A percentile compares a stretch with the other conserved stretches of the same genome.
Conservation (phyloP, 2,797 vertebrate species). For the Cyclura pinguis region DNA sequence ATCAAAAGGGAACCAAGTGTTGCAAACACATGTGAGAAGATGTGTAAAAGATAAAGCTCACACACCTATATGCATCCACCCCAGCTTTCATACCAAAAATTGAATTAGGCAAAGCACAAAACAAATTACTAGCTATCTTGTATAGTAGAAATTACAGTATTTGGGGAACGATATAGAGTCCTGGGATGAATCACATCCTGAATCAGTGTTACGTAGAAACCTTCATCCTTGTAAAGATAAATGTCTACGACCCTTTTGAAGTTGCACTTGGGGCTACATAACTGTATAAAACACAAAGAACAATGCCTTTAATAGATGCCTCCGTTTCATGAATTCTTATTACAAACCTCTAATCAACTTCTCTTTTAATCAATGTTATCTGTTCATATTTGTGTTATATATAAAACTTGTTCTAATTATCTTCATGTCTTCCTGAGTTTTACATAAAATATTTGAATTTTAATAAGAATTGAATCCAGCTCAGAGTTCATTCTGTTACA, state of each 20-base stretch:
- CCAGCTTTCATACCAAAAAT: background rate
- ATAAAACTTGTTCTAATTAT: background rate
- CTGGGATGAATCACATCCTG: background rate
- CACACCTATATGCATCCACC: too few relatives aligned
- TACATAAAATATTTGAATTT: background rate
- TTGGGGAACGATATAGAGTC: background rate
- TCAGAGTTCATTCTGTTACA: background rate
- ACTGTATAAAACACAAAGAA: background rate
- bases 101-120: background rate
- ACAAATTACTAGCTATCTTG: background rate
- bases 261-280: too few relatives aligned
- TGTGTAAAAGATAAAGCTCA: background rate
- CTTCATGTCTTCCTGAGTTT: background rate
- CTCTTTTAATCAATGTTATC: constrained; percentile 4
- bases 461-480: background rate
- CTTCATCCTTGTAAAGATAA: background rate
- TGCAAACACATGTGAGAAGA: background rate
- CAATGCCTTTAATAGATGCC: background rate
- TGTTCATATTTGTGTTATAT: background rate
- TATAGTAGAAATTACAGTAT: background rate
- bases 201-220: background rate
- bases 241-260: background rate
- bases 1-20: background rate
- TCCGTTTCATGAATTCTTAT: background rate
- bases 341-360: background rate